Conservation (phyloP, 2,888 invertebrate genomes). For the Palloptera scutellata region DNA sequence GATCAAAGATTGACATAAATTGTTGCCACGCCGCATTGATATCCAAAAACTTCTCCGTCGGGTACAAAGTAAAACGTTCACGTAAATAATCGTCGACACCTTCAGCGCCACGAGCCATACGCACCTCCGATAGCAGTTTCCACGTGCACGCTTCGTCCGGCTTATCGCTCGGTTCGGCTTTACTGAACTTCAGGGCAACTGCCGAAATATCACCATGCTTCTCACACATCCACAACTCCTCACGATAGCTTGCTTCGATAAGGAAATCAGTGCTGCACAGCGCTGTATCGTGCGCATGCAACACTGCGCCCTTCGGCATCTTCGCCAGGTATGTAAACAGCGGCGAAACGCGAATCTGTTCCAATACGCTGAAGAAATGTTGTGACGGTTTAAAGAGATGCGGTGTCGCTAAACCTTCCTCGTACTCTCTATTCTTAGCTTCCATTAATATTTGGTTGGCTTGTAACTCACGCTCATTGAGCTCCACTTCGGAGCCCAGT, state of each 20-base stretch:
- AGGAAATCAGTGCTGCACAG: slow-evolving; percentile 71
- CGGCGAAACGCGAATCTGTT: slow-evolving; percentile 69
- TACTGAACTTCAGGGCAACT: slow-evolving; percentile 45
- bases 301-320: slow-evolving; percentile 79
- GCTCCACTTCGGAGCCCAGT: slow-evolving; percentile 67
- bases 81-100: slow-evolving; percentile 67
- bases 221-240: slow-evolving; percentile 67
- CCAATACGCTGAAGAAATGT: slow-evolving; percentile 72
- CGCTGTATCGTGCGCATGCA: slow-evolving; percentile 76
- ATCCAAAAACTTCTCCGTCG: slow-evolving; percentile 65
- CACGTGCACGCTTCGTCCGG: slow-evolving; percentile 45
- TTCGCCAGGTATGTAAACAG: slow-evolving; percentile 72
- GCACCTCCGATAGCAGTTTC: slow-evolving; percentile 49
- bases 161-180: slow-evolving; percentile 35
- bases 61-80: slow-evolving; percentile 68
- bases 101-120: slow-evolving; percentile 41
- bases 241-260: slow-evolving; percentile 71
- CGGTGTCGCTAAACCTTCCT: slow-evolving; percentile 68
- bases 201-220: slow-evolving; percentile 37
- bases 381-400: slow-evolving; percentile 71
- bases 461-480: slow-evolving; percentile 65
- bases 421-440: slow-evolving; percentile 67
- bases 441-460: slow-evolving; percentile 71
- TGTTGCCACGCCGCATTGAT: slow-evolving; percentile 70
- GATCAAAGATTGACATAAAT: slow-evolving; percentile 69